Percentiles rank a stretch among this genome's conserved stretches.
Conservation (phyloP, 2,113 vertebrate genomes). For the Barnardius zonarius region DNA sequence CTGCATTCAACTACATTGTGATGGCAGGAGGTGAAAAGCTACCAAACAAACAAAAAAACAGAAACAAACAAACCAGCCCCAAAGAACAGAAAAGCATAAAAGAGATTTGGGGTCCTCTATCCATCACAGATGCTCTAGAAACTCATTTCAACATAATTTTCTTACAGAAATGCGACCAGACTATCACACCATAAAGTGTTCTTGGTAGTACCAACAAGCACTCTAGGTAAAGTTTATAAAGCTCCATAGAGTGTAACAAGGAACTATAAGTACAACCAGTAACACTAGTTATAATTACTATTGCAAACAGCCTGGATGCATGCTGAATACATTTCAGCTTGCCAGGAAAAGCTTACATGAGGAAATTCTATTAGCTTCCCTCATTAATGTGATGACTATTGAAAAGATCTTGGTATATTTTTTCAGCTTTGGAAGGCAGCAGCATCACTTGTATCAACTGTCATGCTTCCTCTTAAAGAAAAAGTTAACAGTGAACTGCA, state of each 20-base stretch:
- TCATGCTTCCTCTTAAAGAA: neutral
- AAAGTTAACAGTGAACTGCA: neutral
- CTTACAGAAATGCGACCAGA: neutral
- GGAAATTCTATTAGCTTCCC: neutral
- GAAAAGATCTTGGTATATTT: neutral
- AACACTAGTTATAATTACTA: neutral
- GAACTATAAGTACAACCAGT: neutral
- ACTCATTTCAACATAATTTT: neutral
- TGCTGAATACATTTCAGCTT: neutral
- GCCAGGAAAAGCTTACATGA: neutral
- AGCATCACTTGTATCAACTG: neutral
- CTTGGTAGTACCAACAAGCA: neutral
- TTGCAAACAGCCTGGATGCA: neutral
- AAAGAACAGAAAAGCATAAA: neutral
- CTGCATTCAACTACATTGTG: neutral
- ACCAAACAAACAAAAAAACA: neutral
- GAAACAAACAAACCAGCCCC: neutral
- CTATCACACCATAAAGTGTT: neutral
- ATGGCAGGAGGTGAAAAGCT: neutral
- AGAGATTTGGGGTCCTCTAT: neutral
- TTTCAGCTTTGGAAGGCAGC: neutral
- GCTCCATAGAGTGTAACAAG: neutral
- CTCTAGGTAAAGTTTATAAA: neutral
- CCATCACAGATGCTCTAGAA: neutral
- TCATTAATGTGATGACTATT: neutral